Evolutionary conservation across 2,113 vertebrate species (phyloP), one percentile per base, ranked within the genome.

Genomic region (Gymnarchus niloticus): DNA sequence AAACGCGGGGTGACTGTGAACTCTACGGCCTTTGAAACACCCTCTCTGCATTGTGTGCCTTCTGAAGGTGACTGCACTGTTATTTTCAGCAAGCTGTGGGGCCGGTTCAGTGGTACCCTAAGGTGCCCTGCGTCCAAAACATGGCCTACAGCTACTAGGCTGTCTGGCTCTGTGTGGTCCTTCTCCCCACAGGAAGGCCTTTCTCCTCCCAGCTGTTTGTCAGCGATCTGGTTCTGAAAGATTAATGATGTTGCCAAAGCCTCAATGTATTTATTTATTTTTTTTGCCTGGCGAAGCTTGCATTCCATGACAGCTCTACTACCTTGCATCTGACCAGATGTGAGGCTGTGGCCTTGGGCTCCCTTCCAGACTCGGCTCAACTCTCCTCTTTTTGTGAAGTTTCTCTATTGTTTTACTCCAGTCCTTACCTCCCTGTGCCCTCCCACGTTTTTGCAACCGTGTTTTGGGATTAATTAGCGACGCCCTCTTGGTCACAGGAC

Each of bases 191-290:
- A 73, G 65, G 37, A 73, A 73, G 33, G 33, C 65, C 12, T 0
- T 41, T 5, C 33, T 41, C 12, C 65, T 37, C 65, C 65, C 65
- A 73, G 65, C 65, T 73, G 65, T 73, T 73, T 73, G 33, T 73
- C 65, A 73, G 65, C 33, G 65, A 73, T 73, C 65, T 73, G 65
- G 12, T 73, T 73, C 65, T 73, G 65, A 73, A 73, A 73, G 65
- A 73, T 73, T 73, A 73, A 73, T 73, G 65, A 73, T 73, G 65
- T 73, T 73, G 65, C 65, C 41, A 33, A 6, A 73, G 65, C 65
- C 65, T 69, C 61, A 17, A 33, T n/a, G 33, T 73, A 37, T 73
- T 73, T 73, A 12, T 73, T 3, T 61, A 10, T 61, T 3, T 14
- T 69, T 12, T 41, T 73, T 41, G 33, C 17, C 37, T 69, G n/a